phyloP scores from a whole-genome alignment of 2,888 invertebrate genomes.

The Pseudococcus longispinus region DNA sequence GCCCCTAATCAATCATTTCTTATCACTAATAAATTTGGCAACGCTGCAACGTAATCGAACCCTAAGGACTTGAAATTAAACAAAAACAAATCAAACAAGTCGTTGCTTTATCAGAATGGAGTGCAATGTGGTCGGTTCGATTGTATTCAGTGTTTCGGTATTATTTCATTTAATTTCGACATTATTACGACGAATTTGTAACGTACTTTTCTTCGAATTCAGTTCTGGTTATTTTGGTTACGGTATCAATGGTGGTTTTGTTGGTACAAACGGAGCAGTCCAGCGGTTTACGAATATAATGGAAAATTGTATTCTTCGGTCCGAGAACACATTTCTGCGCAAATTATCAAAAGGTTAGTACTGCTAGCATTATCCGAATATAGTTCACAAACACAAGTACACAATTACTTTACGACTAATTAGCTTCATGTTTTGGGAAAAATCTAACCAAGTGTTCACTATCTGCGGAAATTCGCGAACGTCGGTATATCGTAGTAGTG shows the following conservation, averaged over 20 bases:
- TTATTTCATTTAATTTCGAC: not conserved
- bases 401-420: conserved; percentile 21
- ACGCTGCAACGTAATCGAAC: not conserved
- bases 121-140: not conserved
- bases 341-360: conserved; percentile 19
- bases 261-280: conserved; percentile 79
- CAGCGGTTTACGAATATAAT: conserved; percentile 55
- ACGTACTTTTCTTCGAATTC: conserved; percentile 75
- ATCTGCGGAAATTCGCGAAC: not conserved
- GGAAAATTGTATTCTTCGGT: conserved; percentile 9
- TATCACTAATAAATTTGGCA: not conserved
- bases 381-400: not conserved
- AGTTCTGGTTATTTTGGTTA: conserved; percentile 71
- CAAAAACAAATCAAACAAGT: not conserved
- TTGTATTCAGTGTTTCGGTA: not conserved
- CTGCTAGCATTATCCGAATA: not conserved
- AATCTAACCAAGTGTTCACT: not conserved
- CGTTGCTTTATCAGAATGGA: not conserved
- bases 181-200: not conserved
- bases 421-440: conserved; percentile 16
- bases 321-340: conserved; percentile 28
- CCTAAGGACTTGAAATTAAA: not conserved
- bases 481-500: not conserved
- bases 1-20: too few relatives aligned
- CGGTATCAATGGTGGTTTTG: conserved; percentile 71